Conservation (phyloP, 1,140 invertebrate genomes). For the Drosophila saltans region DNA sequence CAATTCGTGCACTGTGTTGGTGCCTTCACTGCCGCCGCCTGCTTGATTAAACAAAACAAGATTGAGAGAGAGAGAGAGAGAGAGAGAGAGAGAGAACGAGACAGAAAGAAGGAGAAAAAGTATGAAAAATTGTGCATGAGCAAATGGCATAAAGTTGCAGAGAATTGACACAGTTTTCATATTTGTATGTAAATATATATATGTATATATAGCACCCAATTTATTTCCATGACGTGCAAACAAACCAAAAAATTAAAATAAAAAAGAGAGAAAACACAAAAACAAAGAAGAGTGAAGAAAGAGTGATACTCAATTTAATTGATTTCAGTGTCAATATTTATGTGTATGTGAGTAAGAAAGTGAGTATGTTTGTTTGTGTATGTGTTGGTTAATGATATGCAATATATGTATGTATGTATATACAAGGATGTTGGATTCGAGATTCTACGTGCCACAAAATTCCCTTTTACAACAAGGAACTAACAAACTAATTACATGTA, state of each 20-base stretch:
- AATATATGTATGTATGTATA: constrained; percentile 50
- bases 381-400: constrained; percentile 50
- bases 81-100: constrained; percentile 4
- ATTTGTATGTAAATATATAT: no score
- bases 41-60: constrained; percentile 15
- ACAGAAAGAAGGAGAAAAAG: neutral
- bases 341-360: constrained; percentile 31
- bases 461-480: constrained; percentile 1
- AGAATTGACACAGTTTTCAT: constrained; percentile 6
- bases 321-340: constrained; percentile 60
- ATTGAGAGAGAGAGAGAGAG: neutral
- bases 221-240: constrained; percentile 56
- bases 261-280: constrained; percentile 30
- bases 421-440: constrained; percentile 45
- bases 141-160: constrained; percentile 1
- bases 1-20: constrained; percentile 70
- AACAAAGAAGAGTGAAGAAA: constrained; percentile 40
- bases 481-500: neutral
- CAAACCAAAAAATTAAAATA: constrained; percentile 24
- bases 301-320: constrained; percentile 52
- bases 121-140: constrained; percentile 11
- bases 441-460: constrained; percentile 2
- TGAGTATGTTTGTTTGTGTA: constrained; percentile 24
- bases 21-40: constrained; percentile 50
- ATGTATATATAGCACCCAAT: constrained; percentile 20